Evolutionary conservation across 2,888 invertebrate genomes (phyloP).

Genomic region (Amphipoea oculea): DNA sequence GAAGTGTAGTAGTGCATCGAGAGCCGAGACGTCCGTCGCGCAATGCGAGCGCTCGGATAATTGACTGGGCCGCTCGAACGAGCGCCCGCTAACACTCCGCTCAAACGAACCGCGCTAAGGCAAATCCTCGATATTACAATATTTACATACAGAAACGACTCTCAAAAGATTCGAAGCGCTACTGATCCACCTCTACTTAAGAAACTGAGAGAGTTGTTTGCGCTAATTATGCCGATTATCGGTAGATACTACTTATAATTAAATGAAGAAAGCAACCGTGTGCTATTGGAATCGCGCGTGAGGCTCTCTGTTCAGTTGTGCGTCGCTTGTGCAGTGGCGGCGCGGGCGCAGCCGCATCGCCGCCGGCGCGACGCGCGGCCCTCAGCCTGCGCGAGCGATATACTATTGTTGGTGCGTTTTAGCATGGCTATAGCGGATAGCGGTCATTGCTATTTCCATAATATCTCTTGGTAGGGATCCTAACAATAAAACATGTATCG

Average conservation of each 20-base stretch:
- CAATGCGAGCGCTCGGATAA: constrained; percentile 83
- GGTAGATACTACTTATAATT: constrained; percentile 88
- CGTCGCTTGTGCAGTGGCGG: constrained; percentile 78
- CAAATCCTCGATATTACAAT: constrained; percentile 86
- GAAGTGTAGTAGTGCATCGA: constrained; percentile 85
- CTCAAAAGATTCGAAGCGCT: constrained; percentile 88
- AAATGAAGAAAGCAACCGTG: constrained; percentile 88
- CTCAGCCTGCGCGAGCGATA: no score
- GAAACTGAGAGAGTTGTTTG: constrained; percentile 87
- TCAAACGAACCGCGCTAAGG: constrained; percentile 84
- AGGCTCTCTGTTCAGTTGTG: constrained; percentile 84
- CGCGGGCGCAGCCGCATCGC: constrained; percentile 28
- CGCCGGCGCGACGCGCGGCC: neutral
- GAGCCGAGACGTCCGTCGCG: constrained; percentile 78
- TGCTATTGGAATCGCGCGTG: constrained; percentile 86
- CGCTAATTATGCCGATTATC: constrained; percentile 85
- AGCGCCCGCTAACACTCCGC: constrained; percentile 77
- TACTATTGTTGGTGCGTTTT: neutral
- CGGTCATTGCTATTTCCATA: neutral
- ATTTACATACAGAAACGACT: constrained; percentile 87
- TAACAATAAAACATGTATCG: neutral
- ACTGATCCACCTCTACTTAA: constrained; percentile 88
- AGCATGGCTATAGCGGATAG: neutral
- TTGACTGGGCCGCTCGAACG: constrained; percentile 86
- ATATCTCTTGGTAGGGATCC: neutral